Conservation (phyloP, 2,888 invertebrate species). For the Leptopilina drosophilae region DNA sequence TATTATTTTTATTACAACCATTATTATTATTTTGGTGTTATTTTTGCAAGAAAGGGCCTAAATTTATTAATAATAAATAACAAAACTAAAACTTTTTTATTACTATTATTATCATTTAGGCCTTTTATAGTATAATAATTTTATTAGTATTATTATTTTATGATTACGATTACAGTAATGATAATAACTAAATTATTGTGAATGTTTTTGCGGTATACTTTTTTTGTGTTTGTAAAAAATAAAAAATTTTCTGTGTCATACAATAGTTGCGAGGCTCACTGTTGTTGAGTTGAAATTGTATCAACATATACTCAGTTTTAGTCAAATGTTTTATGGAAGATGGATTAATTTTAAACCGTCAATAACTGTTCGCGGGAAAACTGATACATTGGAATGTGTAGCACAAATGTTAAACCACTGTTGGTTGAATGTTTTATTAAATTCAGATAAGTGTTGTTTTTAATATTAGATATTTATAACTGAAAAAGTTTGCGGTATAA, state of each 20-base stretch:
- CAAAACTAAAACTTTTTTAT: no score
- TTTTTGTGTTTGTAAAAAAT: background rate
- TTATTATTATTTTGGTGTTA: no score
- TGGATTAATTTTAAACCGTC: constrained; percentile 1
- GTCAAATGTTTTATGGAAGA: constrained; percentile 8
- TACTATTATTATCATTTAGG: no score
- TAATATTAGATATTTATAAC: background rate
- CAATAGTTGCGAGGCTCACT: no score
- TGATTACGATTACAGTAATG: no score
- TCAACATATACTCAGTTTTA: constrained; percentile 14
- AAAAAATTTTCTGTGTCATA: no score
- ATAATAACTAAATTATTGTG: no score
- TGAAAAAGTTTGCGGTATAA: background rate
- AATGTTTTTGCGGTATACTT: background rate
- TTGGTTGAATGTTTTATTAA: constrained; percentile 9
- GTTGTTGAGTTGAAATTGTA: background rate
- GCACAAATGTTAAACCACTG: background rate
- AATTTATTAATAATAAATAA: no score
- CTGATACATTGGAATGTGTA: background rate
- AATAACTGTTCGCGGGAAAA: constrained; percentile 6
- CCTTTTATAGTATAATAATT: no score
- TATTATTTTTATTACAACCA: no score
- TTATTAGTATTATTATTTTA: no score
- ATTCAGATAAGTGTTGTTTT: constrained; percentile 3
- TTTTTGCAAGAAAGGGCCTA: no score